A percentile compares a stretch with the other conserved stretches of the same genome.
Evolutionary conservation across 2,888 invertebrate genomes (phyloP).

Genomic region (Amphipyra tragopoginis): DNA sequence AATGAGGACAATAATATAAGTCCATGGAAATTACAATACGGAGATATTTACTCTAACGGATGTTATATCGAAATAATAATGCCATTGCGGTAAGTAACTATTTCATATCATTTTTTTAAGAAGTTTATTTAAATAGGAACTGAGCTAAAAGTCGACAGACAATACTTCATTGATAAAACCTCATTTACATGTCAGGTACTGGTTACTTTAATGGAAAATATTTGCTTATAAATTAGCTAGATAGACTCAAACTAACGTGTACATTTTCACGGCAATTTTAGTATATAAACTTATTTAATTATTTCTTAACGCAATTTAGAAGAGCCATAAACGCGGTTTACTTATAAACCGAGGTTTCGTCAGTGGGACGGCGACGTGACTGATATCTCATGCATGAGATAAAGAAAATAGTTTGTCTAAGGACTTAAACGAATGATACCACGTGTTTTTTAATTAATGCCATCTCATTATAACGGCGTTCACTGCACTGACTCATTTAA

Average conservation of each 20-base stretch:
- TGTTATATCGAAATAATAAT: constrained; percentile 14
- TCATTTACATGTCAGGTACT: too few relatives aligned
- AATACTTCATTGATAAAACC: too few relatives aligned
- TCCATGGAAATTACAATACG: constrained; percentile 36
- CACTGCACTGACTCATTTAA: constrained; percentile 61
- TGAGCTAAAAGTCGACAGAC: too few relatives aligned
- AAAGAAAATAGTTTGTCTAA: constrained; percentile 61
- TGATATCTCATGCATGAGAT: constrained; percentile 65
- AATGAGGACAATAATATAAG: constrained; percentile 31
- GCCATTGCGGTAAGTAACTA: constrained; percentile 1
- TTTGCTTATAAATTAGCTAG: constrained; percentile 36
- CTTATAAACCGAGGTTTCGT: constrained; percentile 63
- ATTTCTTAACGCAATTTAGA: constrained; percentile 63
- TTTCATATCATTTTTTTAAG: too few relatives aligned
- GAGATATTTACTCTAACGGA: constrained; percentile 42
- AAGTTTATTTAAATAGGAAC: too few relatives aligned
- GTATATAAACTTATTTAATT: constrained; percentile 64
- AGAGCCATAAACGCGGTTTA: constrained; percentile 65
- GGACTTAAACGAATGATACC: constrained; percentile 56
- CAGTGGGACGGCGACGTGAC: constrained; percentile 72
- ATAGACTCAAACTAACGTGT: constrained; percentile 32
- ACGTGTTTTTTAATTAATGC: constrained; percentile 54
- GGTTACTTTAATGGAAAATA: constrained; percentile 5
- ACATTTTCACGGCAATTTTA: constrained; percentile 29
- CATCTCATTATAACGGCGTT: constrained; percentile 65